Percentiles rank a stretch among this genome's conserved stretches.
phyloP scores from a whole-genome alignment of 2,113 vertebrate genomes.

The Myotis lucifugus region DNA sequence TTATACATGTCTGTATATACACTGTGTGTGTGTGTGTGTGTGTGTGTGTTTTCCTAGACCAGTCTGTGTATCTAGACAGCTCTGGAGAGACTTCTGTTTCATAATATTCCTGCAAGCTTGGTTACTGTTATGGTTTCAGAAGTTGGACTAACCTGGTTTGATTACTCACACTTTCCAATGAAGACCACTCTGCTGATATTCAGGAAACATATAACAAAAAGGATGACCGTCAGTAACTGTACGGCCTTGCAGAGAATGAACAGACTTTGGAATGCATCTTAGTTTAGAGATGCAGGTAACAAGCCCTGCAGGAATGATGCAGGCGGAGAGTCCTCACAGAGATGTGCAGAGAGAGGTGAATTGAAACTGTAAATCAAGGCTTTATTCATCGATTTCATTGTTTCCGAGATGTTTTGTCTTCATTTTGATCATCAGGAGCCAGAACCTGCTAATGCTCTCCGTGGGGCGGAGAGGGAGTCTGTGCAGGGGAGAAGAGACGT shows the following conservation, averaged over 20 bases:
- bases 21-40: background rate
- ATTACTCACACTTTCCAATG: background rate
- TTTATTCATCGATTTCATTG: conserved; percentile 31
- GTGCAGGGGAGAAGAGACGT: background rate
- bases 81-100: background rate
- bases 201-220: background rate
- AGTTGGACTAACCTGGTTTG: background rate
- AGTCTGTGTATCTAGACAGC: background rate
- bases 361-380: conserved; percentile 32
- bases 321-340: background rate
- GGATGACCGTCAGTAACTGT: background rate
- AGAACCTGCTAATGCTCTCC: background rate
- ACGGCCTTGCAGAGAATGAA: background rate
- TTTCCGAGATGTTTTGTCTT: conserved; percentile 44
- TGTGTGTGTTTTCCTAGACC: background rate
- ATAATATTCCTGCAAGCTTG: background rate
- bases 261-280: background rate
- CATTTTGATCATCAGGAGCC: background rate
- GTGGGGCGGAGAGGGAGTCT: background rate
- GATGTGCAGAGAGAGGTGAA: background rate
- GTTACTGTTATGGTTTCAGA: background rate
- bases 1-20: background rate
- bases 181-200: background rate
- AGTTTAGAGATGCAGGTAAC: background rate
- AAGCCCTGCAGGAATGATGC: background rate